These are phyloP conservation scores for Tachuris rubrigastra DNA, from an alignment of 2,113 vertebrate genomes.

Conservation along the genomic window DNA sequence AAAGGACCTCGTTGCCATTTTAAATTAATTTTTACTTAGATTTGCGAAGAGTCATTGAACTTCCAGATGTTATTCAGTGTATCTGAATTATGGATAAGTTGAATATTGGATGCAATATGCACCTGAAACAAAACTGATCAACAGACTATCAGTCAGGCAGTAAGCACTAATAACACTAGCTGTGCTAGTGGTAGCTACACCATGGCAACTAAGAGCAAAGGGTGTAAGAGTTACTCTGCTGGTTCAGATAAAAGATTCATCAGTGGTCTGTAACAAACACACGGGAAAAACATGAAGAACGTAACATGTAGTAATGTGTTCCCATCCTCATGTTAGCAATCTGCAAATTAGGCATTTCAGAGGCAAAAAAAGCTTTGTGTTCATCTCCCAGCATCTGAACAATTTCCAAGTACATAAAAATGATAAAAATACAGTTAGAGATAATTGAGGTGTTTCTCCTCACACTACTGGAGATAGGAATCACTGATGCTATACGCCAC, in stretches of 20 bases:
- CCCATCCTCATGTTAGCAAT: not conserved
- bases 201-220: not conserved
- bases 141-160: not conserved
- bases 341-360: not conserved
- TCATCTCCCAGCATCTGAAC: not conserved
- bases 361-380: not conserved
- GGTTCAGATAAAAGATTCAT: not conserved
- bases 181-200: not conserved
- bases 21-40: not conserved
- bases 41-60: not conserved
- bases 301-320: not conserved
- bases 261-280: not conserved
- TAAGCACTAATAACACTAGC: not conserved
- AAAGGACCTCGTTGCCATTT: not conserved
- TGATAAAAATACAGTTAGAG: not conserved
- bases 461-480: not conserved
- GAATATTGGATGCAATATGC: not conserved
- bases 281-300: not conserved
- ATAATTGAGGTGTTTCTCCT: not conserved
- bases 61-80: not conserved
- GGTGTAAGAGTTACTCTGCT: not conserved
- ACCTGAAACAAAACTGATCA: not conserved
- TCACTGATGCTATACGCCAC: not conserved
- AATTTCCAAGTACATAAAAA: not conserved
- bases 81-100: not conserved